phyloP scores from a whole-genome alignment of 2,888 invertebrate genomes.

The Thera britannica region DNA sequence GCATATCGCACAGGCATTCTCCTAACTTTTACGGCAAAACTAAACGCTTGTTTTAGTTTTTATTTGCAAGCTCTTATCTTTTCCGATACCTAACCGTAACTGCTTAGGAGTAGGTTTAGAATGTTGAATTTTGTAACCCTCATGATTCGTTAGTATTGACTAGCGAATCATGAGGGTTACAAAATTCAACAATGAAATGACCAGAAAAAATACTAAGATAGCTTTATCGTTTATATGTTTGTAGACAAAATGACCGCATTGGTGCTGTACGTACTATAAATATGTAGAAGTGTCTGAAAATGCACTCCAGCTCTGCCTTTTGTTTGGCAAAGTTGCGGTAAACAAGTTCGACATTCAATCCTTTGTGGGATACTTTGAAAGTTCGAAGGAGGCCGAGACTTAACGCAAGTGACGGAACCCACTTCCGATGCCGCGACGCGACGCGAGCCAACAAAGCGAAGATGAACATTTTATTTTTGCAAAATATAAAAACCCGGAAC shows the following conservation, averaged over 20 bases:
- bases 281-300: slow-evolving; percentile 54
- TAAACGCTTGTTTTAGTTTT: slow-evolving; percentile 18
- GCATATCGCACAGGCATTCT: slow-evolving; percentile 33
- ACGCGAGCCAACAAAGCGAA: slow-evolving; percentile 47
- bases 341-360: slow-evolving; percentile 79
- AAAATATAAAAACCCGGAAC: slow-evolving; percentile 31
- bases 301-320: slow-evolving; percentile 68
- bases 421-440: slow-evolving; percentile 39
- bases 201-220: background rate
- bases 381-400: slow-evolving; percentile 61
- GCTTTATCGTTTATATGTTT: background rate
- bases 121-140: no score
- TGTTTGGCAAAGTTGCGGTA: slow-evolving; percentile 71
- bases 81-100: background rate
- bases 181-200: no score
- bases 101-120: background rate
- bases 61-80: slow-evolving; percentile 20
- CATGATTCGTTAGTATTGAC: no score
- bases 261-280: slow-evolving; percentile 37
- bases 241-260: slow-evolving; percentile 2
- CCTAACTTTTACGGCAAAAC: slow-evolving; percentile 20
- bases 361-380: slow-evolving; percentile 77
- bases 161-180: no score
- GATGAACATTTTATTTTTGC: slow-evolving; percentile 64
- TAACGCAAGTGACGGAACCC: slow-evolving; percentile 58